Evolutionary conservation across 1,140 invertebrate genomes (phyloP).

Genomic region (Zaprionus nigranus): DNA sequence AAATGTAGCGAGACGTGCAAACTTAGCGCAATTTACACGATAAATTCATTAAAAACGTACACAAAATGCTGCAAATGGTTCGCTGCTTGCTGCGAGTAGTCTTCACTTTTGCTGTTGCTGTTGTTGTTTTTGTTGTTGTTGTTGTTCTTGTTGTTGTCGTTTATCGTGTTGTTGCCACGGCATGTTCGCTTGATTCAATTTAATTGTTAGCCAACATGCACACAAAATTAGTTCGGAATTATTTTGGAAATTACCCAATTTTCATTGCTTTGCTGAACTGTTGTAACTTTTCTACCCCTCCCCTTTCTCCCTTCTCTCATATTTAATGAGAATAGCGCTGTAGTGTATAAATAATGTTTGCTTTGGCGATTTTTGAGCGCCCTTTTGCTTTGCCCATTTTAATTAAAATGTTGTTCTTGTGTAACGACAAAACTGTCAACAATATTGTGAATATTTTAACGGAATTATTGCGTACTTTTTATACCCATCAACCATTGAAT

Average conservation of each 20-base stretch:
- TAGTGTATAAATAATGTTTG: conserved; percentile 55
- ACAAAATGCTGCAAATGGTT: conserved; percentile 69
- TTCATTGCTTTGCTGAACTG: conserved; percentile 2
- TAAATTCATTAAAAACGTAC: conserved; percentile 82
- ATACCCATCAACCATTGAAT: no score
- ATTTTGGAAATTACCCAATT: conserved; percentile 27
- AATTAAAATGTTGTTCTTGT: conserved; percentile 61
- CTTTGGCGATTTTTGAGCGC: conserved; percentile 24
- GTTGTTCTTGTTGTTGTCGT: conserved; percentile 32
- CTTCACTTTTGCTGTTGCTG: conserved; percentile 14
- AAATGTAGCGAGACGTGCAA: conserved; percentile 45
- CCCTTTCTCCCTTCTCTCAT: background rate
- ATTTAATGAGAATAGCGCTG: conserved; percentile 21
- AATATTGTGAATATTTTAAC: conserved; percentile 6
- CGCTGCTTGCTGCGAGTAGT: conserved; percentile 40
- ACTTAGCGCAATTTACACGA: conserved; percentile 74
- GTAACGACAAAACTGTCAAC: conserved; percentile 3
- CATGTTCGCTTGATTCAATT: conserved; percentile 73
- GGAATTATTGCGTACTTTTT: background rate
- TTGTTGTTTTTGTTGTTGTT: conserved; percentile 34
- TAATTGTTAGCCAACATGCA: conserved; percentile 73
- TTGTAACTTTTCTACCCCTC: conserved; percentile 7
- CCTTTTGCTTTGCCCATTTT: conserved; percentile 38
- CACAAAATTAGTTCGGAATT: conserved; percentile 24
- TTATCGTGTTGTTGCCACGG: conserved; percentile 45